phyloP scores from a whole-genome alignment of 2,888 invertebrate genomes.

The Prenolepis imparis region DNA sequence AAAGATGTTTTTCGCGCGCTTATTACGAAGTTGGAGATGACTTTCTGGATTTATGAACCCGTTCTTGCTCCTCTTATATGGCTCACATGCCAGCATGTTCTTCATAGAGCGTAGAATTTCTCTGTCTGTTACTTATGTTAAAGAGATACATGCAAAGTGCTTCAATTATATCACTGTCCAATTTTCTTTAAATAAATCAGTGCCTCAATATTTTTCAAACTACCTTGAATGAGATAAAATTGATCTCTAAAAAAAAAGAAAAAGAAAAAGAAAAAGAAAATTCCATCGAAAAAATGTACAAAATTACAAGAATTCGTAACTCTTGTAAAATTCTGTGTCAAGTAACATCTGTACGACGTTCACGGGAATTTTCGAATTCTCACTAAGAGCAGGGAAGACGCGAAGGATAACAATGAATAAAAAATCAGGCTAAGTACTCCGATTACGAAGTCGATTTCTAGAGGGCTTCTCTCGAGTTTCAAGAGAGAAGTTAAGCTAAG shows the following conservation, averaged over 20 bases:
- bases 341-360: slow-evolving; percentile 18
- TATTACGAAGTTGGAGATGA: slow-evolving; percentile 52
- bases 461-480: slow-evolving; percentile 22
- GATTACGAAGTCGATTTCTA: slow-evolving; percentile 48
- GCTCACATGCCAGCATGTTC: not conserved
- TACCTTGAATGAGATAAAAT: not conserved
- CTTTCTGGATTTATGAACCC: slow-evolving; percentile 53
- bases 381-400: not conserved
- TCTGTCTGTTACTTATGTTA: not conserved
- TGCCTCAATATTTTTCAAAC: not conserved
- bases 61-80: slow-evolving; percentile 20
- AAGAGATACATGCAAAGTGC: not conserved
- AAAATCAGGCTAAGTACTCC: slow-evolving; percentile 45
- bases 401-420: slow-evolving; percentile 30
- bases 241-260: not conserved
- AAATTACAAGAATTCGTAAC: not conserved
- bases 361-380: slow-evolving; percentile 7
- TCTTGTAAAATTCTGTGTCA: not conserved
- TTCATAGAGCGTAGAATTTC: not conserved
- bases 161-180: not conserved
- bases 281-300: not conserved
- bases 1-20: slow-evolving; percentile 57
- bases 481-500: slow-evolving; percentile 17
- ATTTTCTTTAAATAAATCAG: not conserved
- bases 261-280: not conserved